These are phyloP conservation scores for Mimachlamys varia DNA, from an alignment of 2,888 invertebrate genomes.

Conservation along the genomic window DNA sequence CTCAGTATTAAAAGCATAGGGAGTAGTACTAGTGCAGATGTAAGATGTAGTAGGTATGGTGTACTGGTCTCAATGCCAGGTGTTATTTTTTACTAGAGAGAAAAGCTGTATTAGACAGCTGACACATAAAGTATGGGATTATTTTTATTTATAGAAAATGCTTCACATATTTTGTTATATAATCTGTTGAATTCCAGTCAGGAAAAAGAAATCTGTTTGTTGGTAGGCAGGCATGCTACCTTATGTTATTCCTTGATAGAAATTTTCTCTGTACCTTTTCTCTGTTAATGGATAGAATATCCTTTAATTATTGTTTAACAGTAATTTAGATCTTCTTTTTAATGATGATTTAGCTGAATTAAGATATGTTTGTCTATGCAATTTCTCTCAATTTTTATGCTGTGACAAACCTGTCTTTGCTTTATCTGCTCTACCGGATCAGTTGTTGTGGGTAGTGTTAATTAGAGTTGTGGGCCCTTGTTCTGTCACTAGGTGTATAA, in stretches of 20 bases:
- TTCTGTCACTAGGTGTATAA: background rate
- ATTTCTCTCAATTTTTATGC: background rate
- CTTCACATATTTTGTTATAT: background rate
- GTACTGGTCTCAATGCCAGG: too few relatives aligned
- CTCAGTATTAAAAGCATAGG: too few relatives aligned
- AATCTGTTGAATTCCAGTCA: constrained; percentile 34
- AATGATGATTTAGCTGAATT: background rate
- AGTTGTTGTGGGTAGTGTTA: background rate
- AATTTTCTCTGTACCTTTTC: background rate
- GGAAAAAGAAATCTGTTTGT: background rate
- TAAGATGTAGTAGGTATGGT: too few relatives aligned
- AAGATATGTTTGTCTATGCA: constrained; percentile 25
- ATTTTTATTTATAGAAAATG: background rate
- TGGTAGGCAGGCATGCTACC: background rate
- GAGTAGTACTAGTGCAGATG: too few relatives aligned
- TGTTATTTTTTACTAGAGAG: background rate
- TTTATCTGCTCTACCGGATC: background rate
- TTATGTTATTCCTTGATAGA: background rate
- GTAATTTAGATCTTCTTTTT: background rate
- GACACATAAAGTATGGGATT: background rate
- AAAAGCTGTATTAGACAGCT: background rate
- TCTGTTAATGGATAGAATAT: background rate
- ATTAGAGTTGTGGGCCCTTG: background rate
- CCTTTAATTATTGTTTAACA: background rate
- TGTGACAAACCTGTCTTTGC: background rate